These are phyloP conservation scores for Conus canariensis DNA, from an alignment of 2,888 invertebrate species.

Conservation along the genomic window DNA sequence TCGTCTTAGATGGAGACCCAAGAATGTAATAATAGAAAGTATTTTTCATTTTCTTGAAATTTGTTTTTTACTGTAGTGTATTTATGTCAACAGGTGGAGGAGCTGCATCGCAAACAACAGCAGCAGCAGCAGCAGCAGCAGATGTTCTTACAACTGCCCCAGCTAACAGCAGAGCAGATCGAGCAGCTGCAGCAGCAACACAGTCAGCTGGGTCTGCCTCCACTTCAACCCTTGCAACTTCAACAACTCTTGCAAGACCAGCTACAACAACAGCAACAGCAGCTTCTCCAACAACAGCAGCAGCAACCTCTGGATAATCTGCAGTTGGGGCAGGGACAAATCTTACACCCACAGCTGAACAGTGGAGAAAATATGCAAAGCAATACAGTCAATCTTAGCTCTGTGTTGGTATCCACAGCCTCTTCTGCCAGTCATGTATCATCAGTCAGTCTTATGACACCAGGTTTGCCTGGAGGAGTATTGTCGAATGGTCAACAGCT, in stretches of 20 bases:
- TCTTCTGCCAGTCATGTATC: background rate
- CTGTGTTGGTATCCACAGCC: slow-evolving; percentile 12
- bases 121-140: slow-evolving; percentile 58
- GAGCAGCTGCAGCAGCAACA: slow-evolving; percentile 58
- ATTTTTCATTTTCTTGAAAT: background rate
- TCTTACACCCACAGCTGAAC: slow-evolving; percentile 43
- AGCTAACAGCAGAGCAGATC: slow-evolving; percentile 52
- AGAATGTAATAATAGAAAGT: too few species aligned
- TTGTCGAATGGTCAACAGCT: slow-evolving; percentile 43
- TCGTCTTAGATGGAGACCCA: too few species aligned
- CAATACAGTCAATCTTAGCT: background rate
- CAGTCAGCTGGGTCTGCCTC: slow-evolving; percentile 55
- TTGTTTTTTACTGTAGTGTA: background rate
- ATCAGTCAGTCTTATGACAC: slow-evolving; percentile 31
- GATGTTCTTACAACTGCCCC: slow-evolving; percentile 70
- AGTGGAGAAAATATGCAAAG: slow-evolving; percentile 30
- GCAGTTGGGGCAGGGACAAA: slow-evolving; percentile 36
- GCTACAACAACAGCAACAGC: slow-evolving; percentile 46
- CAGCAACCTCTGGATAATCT: slow-evolving; percentile 46
- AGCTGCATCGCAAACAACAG: slow-evolving; percentile 34
- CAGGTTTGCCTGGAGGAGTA: slow-evolving; percentile 41
- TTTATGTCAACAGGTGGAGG: slow-evolving; percentile 37
- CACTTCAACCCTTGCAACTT: slow-evolving; percentile 60
- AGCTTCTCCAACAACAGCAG: slow-evolving; percentile 50
- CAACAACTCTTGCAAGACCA: slow-evolving; percentile 60